Base-by-base conservation (phyloP, 2,113 vertebrate genomes). In the Ammospiza nelsoni region DNA sequence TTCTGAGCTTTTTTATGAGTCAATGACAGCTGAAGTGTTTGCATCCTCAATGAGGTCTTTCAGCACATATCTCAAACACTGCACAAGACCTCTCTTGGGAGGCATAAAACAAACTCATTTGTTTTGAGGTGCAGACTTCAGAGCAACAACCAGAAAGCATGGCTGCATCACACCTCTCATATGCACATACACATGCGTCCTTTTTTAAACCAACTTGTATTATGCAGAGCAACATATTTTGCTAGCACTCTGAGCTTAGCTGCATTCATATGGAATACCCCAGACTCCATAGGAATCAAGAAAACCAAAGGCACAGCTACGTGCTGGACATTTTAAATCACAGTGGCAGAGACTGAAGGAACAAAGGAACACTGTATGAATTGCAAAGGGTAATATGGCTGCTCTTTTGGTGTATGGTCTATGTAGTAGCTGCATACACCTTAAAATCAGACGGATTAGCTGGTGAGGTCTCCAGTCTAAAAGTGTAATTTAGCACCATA, bases 21-120 rank as follows among this genome's bases (percentile, higher is more conserved):
- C 95, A 96, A 59, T 94, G 96, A 94, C 94, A 97, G 96, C 95
- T 95, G 90, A 91, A 98, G 94, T 77, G 62, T 93, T 97, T 94
- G 85, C 95, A 92, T 97, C 76, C 12, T 79, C 97, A 96, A 92
- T 89, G 86, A 97, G 83, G 65, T 79, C 68, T 97, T 97, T 97
- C 93, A 92, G 72, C 90, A 94, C 76, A 77, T 95, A 79, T 82
- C 92, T 95, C 89, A 94, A 96, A 94, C 3, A 7, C 71, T 58
- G 69, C 73, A 67, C 51, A 92, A 67, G 72, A 62, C 43, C 52
- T 92, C 95, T 96, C 89, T 65, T 2, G 79, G 87, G 91, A 84
- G 41, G 39, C 31, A 90, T 79, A 91, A 97, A 94, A 41, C 51
- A 74, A 90, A 88, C 65, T 90, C 8, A 0, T 35, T 59, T 37